A percentile compares a stretch with the other conserved stretches of the same genome.
Evolutionary conservation across 2,888 invertebrate genomes (phyloP).

Genomic region (Syrista parreyssii): DNA sequence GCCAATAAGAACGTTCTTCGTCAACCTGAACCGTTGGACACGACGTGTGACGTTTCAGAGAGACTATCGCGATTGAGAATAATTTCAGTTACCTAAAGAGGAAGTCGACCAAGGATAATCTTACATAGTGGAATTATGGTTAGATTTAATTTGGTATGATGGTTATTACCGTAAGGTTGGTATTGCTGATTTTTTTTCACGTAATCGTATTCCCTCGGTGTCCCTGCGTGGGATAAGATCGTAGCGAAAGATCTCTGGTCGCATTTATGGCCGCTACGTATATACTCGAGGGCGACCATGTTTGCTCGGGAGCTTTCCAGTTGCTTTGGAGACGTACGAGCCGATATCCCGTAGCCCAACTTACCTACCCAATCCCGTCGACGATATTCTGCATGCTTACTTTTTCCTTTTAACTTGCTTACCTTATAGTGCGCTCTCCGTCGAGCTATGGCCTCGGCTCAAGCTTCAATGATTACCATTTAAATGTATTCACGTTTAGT

Average conservation of each 20-base stretch:
- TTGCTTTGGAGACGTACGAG: not conserved
- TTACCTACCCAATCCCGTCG: not conserved
- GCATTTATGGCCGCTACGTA: not conserved
- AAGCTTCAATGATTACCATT: conserved; percentile 9
- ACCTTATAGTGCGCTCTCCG: not conserved
- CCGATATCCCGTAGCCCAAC: not conserved
- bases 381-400: not conserved
- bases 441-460: not conserved
- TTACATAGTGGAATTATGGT: not conserved
- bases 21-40: not conserved
- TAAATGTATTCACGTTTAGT: conserved; percentile 14
- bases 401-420: not conserved
- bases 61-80: not conserved
- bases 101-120: not conserved
- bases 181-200: not conserved
- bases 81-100: not conserved
- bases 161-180: not conserved
- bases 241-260: not conserved
- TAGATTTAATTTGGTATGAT: not conserved
- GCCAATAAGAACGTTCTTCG: not conserved
- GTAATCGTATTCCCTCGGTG: not conserved
- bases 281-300: not conserved
- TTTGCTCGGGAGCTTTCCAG: not conserved
- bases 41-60: not conserved
- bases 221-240: not conserved